Evolutionary conservation across 2,113 vertebrate genomes (phyloP).

Genomic region (Spilogale gracilis): DNA sequence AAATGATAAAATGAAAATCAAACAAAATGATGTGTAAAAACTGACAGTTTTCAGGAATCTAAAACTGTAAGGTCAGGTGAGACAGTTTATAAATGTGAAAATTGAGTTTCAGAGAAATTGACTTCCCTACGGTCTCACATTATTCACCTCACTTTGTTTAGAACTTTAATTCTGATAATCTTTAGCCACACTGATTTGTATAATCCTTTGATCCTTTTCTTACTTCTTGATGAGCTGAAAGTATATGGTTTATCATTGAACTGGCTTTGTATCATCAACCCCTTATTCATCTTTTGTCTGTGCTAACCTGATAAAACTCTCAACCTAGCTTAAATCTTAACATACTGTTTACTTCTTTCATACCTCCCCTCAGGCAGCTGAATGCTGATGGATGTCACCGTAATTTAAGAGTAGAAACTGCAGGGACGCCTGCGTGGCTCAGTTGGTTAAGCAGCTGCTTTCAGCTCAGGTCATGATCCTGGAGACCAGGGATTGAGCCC

Average conservation of each 20-base stretch:
- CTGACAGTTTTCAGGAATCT: not conserved
- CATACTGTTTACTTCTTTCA: not conserved
- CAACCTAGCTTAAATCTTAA: not conserved
- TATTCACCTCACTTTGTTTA: not conserved
- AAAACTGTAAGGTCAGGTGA: not conserved
- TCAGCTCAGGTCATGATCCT: too few species aligned
- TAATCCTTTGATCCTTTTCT: not conserved
- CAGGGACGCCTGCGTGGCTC: too few species aligned
- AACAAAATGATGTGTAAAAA: not conserved
- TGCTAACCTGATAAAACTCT: not conserved
- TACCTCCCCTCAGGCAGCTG: not conserved
- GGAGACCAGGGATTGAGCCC: too few species aligned
- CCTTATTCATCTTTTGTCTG: not conserved
- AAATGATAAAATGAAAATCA: not conserved
- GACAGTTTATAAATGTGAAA: not conserved
- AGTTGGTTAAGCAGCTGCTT: too few species aligned
- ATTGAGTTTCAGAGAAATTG: not conserved
- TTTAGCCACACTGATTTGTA: not conserved
- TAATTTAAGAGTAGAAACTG: not conserved
- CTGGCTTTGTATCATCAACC: not conserved
- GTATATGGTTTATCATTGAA: not conserved
- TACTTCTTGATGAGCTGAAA: not conserved
- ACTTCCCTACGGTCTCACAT: not conserved
- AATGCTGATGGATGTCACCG: not conserved
- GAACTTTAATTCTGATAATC: not conserved